Evolutionary conservation across 2,797 vertebrate species (phyloP).

Genomic region (Notolepis coatsorum): DNA sequence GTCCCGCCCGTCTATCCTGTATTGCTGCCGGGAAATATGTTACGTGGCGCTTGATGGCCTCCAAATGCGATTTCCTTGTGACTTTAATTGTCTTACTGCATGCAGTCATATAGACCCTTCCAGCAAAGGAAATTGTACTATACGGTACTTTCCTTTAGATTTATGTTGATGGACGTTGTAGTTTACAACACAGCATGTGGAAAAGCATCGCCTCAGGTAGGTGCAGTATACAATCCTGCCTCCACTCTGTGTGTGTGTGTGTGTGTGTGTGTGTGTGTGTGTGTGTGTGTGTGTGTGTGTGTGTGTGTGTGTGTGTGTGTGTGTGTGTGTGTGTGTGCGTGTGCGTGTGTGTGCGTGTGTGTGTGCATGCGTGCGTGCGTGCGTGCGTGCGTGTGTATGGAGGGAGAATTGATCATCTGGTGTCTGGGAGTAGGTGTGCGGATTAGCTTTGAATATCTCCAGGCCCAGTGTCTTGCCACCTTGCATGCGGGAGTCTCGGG

Average conservation of each 20-base stretch:
- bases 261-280: not conserved
- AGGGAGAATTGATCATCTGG: slow-evolving; percentile 62
- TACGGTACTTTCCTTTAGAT: too few species aligned
- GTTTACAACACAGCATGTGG: too few species aligned
- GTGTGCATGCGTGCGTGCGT: slow-evolving; percentile 14
- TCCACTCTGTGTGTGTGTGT: not conserved
- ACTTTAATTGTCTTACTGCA: too few species aligned
- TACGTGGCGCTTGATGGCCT: too few species aligned
- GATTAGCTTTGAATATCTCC: slow-evolving; percentile 70
- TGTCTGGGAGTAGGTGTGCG: slow-evolving; percentile 72
- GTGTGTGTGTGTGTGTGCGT: not conserved
- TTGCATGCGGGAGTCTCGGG: slow-evolving; percentile 57
- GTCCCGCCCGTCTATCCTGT: too few species aligned
- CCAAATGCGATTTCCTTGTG: too few species aligned
- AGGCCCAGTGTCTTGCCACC: slow-evolving; percentile 53
- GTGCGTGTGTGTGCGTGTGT: not conserved
- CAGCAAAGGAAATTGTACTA: too few species aligned
- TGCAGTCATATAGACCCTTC: too few species aligned
- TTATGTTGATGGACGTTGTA: too few species aligned
- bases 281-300: not conserved
- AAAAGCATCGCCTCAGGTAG: too few species aligned
- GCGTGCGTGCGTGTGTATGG: slow-evolving; percentile 18
- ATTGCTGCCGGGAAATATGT: too few species aligned
- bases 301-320: not conserved
- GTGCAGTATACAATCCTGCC: too few species aligned